Evolutionary conservation across 2,113 vertebrate genomes (phyloP).

Genomic region (Ariopsis seemanni): DNA sequence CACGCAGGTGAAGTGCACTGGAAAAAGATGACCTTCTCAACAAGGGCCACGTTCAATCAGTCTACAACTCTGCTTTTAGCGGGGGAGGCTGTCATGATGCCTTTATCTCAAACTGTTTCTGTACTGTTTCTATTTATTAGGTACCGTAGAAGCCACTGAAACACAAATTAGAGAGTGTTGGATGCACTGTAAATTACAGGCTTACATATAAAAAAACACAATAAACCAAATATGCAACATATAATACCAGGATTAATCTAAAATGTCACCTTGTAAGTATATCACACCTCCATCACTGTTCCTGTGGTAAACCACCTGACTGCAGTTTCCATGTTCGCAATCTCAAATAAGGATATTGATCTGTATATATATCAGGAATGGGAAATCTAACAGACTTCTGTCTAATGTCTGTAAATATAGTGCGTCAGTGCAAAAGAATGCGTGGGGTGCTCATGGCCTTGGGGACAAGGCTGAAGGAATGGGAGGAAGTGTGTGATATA

Average conservation of each 20-base stretch:
- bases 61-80: constrained; percentile 26
- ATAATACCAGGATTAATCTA: background rate
- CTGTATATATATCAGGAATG: background rate
- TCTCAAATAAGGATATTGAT: constrained; percentile 17
- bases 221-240: constrained; percentile 4
- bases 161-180: background rate
- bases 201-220: background rate
- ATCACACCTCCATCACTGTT: background rate
- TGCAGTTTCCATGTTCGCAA: constrained; percentile 2
- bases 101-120: constrained; percentile 13
- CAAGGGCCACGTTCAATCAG: constrained; percentile 22
- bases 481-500: constrained; percentile 48
- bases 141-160: background rate
- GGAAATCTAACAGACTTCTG: constrained; percentile 8
- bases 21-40: constrained; percentile 57
- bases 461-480: constrained; percentile 43
- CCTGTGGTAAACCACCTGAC: constrained; percentile 27
- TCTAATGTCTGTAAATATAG: constrained; percentile 42
- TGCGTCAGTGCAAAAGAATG: constrained; percentile 44
- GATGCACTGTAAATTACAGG: background rate
- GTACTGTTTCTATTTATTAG: background rate
- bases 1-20: constrained; percentile 45
- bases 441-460: constrained; percentile 25
- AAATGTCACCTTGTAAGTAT: constrained; percentile 29
- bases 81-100: background rate